phyloP scores from a whole-genome alignment of 1,140 invertebrate species.

The Apis dorsata region DNA sequence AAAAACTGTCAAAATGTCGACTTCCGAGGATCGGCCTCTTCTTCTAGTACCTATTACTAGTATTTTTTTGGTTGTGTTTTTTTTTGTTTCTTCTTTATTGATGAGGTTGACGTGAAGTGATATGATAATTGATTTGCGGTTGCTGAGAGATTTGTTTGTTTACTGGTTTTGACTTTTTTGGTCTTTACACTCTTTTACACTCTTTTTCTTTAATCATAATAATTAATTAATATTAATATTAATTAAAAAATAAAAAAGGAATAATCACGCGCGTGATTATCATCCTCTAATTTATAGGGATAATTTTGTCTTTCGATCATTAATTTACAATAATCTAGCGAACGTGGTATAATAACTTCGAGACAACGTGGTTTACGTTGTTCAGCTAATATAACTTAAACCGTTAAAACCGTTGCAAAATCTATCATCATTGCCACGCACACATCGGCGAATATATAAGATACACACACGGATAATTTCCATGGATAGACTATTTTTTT shows the following conservation, averaged over 20 bases:
- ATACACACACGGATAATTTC: too few species aligned
- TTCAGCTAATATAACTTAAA: neutral
- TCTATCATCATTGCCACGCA: neutral
- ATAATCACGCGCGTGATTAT: conserved; percentile 2
- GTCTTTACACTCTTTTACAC: conserved; percentile 71
- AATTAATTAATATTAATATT: conserved; percentile 66
- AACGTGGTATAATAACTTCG: neutral
- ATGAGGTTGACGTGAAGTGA: conserved; percentile 76
- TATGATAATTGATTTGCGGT: conserved; percentile 75
- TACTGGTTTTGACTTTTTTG: conserved; percentile 75
- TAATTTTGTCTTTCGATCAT: conserved; percentile 14
- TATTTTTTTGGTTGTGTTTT: conserved; percentile 76
- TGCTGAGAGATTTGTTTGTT: conserved; percentile 79
- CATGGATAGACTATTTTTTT: too few species aligned
- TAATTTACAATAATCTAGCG: conserved; percentile 9
- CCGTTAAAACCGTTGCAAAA: neutral
- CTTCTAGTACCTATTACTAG: conserved; percentile 17
- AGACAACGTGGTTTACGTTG: neutral
- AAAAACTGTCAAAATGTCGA: conserved; percentile 62
- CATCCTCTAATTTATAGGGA: neutral
- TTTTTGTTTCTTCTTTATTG: conserved; percentile 75
- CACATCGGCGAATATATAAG: too few species aligned
- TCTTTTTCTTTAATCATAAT: conserved; percentile 69
- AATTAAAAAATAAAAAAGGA: conserved; percentile 22
- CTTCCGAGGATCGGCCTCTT: conserved; percentile 63